These are phyloP conservation scores for Catalaphyllia jardinei DNA, from an alignment of 64 coral and sea anemone genomes.

Conservation along the genomic window DNA sequence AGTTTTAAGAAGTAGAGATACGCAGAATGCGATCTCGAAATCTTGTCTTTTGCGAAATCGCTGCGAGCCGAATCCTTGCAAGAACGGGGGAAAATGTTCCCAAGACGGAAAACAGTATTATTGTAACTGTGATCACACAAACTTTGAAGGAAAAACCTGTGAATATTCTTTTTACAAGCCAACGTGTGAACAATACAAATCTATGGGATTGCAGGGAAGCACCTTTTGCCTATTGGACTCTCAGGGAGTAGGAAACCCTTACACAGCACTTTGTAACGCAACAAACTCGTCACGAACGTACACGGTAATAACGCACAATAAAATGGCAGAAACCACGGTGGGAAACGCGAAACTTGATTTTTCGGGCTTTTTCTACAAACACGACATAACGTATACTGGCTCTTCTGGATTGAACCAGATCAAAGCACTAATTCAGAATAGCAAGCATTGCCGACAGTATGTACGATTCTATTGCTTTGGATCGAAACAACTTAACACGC, in stretches of 20 bases:
- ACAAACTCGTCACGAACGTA: conserved; percentile 24
- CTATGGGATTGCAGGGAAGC: conserved; percentile 51
- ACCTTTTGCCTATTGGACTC: conserved; percentile 57
- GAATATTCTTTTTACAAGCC: conserved; percentile 63
- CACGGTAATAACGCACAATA: conserved; percentile 62
- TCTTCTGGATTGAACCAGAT: conserved; percentile 46
- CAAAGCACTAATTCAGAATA: conserved; percentile 37
- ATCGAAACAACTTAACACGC: conserved; percentile 66
- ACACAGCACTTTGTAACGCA: conserved; percentile 72
- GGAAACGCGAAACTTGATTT: not conserved
- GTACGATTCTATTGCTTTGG: conserved; percentile 73
- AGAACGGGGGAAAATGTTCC: conserved; percentile 53
- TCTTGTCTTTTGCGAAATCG: conserved; percentile 45
- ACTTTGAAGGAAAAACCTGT: conserved; percentile 72
- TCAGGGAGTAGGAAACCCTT: conserved; percentile 36
- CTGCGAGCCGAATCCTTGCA: conserved; percentile 75
- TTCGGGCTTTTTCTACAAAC: conserved; percentile 2
- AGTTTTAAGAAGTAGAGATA: not conserved
- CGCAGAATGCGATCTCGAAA: not conserved
- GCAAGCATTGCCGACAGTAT: conserved; percentile 77
- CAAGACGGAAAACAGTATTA: conserved; percentile 56
- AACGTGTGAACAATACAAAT: conserved; percentile 69
- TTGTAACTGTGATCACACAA: conserved; percentile 64
- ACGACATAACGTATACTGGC: conserved; percentile 11
- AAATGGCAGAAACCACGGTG: conserved; percentile 36